Percentiles rank a stretch among this genome's conserved stretches.
Evolutionary conservation across 2,797 vertebrate species (phyloP).

Genomic region (Chelmon rostratus): DNA sequence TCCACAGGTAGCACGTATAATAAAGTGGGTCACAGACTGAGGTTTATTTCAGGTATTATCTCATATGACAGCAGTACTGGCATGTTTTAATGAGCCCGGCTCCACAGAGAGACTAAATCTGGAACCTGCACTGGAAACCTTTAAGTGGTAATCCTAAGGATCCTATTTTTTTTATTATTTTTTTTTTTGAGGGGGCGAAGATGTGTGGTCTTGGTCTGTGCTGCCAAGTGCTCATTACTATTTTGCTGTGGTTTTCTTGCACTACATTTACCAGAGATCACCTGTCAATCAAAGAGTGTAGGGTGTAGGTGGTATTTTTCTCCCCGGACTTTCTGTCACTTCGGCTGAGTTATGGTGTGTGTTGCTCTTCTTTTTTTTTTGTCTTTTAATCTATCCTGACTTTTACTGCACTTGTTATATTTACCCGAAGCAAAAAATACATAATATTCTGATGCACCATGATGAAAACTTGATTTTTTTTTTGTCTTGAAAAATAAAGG

Average conservation of each 20-base stretch:
- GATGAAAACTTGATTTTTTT: neutral
- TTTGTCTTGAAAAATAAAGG: neutral
- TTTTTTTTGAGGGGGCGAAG: neutral
- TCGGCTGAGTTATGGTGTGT: neutral
- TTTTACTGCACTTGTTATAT: neutral
- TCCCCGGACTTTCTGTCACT: conserved; percentile 15
- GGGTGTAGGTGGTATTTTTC: neutral
- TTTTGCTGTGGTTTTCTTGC: conserved; percentile 21
- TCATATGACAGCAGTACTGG: conserved; percentile 61
- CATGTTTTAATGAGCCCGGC: conserved; percentile 72
- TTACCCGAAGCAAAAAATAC: neutral
- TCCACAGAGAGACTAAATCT: conserved; percentile 71
- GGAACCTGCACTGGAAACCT: conserved; percentile 60
- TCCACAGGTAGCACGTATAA: conserved; percentile 45
- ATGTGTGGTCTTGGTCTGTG: conserved; percentile 20
- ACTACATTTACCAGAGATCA: conserved; percentile 19
- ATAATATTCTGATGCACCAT: neutral
- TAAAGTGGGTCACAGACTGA: conserved; percentile 64
- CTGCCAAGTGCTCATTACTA: conserved; percentile 49
- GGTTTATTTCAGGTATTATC: conserved; percentile 61
- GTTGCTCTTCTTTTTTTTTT: neutral
- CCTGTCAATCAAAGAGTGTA: conserved; percentile 40
- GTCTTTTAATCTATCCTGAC: neutral
- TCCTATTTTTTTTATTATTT: conserved; percentile 16
- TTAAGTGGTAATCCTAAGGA: conserved; percentile 43